Evolutionary conservation across 2,888 invertebrate species (phyloP).

Genomic region (Fragum sueziense): DNA sequence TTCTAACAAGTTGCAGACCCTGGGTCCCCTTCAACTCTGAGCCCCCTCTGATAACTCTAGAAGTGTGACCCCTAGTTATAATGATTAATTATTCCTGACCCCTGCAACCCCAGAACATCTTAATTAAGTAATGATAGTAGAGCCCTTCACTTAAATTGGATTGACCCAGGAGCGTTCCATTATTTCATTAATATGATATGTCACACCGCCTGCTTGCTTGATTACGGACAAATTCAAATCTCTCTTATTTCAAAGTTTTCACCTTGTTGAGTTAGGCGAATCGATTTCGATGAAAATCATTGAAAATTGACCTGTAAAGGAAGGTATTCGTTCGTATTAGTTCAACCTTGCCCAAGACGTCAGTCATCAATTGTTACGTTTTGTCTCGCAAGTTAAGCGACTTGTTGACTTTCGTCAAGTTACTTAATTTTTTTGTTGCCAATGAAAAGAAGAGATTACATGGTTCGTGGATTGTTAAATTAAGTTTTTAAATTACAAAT

Average conservation of each 20-base stretch:
- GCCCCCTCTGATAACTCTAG: slow-evolving; percentile 12
- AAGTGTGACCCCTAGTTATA: slow-evolving; percentile 41
- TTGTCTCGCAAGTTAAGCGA: not conserved
- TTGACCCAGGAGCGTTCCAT: slow-evolving; percentile 41
- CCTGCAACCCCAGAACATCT: slow-evolving; percentile 20
- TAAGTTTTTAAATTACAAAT: slow-evolving; percentile 5
- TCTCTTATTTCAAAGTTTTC: slow-evolving; percentile 1
- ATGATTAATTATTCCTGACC: slow-evolving; percentile 50
- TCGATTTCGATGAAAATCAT: not conserved
- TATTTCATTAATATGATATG: slow-evolving; percentile 50
- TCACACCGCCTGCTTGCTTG: slow-evolving; percentile 6
- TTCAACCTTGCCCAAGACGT: not conserved
- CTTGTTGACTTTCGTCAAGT: slow-evolving; percentile 6
- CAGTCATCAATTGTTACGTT: not conserved
- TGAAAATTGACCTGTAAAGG: not conserved
- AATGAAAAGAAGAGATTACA: slow-evolving; percentile 6
- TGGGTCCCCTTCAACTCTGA: too few relatives aligned
- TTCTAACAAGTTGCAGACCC: too few relatives aligned
- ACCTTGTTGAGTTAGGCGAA: not conserved
- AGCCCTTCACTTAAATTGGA: slow-evolving; percentile 36
- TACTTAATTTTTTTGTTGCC: slow-evolving; percentile 11
- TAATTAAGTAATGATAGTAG: slow-evolving; percentile 52
- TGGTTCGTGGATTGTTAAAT: slow-evolving; percentile 4
- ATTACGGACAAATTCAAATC: slow-evolving; percentile 15
- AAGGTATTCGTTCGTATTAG: not conserved